Evolutionary conservation across 2,113 vertebrate species (phyloP).

Genomic region (Sturnira hondurensis): DNA sequence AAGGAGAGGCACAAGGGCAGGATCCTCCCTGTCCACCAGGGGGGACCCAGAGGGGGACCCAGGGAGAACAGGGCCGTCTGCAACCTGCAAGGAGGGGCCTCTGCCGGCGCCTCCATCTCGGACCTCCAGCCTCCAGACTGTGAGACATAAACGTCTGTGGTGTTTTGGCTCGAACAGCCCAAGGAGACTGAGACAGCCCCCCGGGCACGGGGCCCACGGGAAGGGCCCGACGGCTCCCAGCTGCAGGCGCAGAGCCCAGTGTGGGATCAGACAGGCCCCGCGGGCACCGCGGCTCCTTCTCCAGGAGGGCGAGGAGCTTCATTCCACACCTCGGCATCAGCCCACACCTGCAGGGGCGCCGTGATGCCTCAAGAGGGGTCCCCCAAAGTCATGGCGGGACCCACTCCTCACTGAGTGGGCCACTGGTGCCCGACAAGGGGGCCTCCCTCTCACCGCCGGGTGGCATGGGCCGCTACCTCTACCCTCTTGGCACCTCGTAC

Average conservation of each 20-base stretch:
- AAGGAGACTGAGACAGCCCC: accelerated
- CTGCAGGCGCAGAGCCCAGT: no score
- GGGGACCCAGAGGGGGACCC: no score
- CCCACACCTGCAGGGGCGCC: neutral
- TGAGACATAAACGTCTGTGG: neutral
- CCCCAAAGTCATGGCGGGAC: neutral
- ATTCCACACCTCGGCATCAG: neutral
- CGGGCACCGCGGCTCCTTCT: accelerated
- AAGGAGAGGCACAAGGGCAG: no score
- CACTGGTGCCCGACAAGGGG: no score
- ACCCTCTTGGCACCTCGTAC: neutral
- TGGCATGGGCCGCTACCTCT: accelerated
- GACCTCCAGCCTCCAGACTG: neutral
- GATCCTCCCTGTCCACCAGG: accelerated
- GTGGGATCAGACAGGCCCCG: neutral
- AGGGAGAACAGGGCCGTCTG: neutral
- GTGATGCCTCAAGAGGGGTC: neutral
- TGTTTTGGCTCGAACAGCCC: accelerated
- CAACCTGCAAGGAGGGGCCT: accelerated
- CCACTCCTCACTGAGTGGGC: neutral
- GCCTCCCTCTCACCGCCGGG: neutral
- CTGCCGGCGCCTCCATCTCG: neutral
- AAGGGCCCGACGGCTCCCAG: neutral
- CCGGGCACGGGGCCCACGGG: accelerated
- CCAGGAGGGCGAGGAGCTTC: neutral